phyloP scores from a whole-genome alignment of 2,888 invertebrate genomes.

The Fragum fragum region DNA sequence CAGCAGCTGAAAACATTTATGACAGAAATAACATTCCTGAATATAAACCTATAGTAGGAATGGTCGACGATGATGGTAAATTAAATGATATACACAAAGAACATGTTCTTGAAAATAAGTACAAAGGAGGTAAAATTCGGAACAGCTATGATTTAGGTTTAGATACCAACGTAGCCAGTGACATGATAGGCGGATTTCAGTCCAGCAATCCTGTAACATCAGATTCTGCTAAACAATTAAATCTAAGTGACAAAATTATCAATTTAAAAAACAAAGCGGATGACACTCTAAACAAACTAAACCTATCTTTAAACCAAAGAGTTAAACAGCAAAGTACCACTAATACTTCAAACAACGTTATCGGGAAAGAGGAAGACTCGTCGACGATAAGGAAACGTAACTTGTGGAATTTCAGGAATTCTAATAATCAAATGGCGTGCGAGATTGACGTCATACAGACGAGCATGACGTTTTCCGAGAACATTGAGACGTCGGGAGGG shows the following conservation, averaged over 20 bases:
- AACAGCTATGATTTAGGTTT: too few species aligned
- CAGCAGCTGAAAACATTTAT: background rate
- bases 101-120: background rate
- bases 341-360: background rate
- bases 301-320: background rate
- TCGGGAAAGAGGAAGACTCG: background rate
- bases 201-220: too few species aligned
- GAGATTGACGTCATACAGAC: slow-evolving; percentile 40
- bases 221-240: background rate
- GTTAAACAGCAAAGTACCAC: background rate
- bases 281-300: background rate
- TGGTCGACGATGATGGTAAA: background rate
- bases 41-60: background rate
- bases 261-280: background rate
- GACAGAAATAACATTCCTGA: background rate
- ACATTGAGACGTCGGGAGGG: slow-evolving; percentile 28
- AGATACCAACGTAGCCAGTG: too few species aligned
- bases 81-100: background rate
- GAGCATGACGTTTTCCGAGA: slow-evolving; percentile 48
- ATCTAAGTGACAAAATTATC: background rate
- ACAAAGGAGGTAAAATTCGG: background rate
- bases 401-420: background rate
- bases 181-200: too few species aligned
- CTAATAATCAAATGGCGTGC: slow-evolving; percentile 18
- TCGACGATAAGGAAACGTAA: background rate